These are phyloP conservation scores for Dicycla oo DNA, from an alignment of 2,888 invertebrate genomes.

Conservation along the genomic window DNA sequence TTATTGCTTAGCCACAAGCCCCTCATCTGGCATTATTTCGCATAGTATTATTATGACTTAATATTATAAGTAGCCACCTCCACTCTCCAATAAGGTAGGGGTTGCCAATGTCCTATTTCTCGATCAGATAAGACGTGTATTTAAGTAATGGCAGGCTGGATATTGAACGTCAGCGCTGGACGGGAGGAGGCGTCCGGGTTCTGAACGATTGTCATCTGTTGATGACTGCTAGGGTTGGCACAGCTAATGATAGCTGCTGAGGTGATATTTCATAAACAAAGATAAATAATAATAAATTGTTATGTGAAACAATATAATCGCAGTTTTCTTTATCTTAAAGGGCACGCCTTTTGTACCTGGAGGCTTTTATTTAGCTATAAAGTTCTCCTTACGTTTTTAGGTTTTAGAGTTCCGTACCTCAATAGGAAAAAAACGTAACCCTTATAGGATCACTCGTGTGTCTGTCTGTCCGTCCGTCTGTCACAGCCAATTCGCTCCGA, in stretches of 20 bases:
- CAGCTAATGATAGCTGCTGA: neutral
- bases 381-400: too few relatives aligned
- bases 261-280: neutral
- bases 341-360: too few relatives aligned
- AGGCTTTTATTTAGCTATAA: too few relatives aligned
- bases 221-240: slow-evolving; percentile 82
- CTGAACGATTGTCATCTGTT: slow-evolving; percentile 87
- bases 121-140: slow-evolving; percentile 63
- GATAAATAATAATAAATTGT: neutral
- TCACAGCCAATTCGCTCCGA: too few relatives aligned
- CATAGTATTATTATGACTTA: neutral
- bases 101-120: slow-evolving; percentile 61
- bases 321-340: too few relatives aligned
- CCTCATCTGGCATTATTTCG: neutral
- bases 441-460: too few relatives aligned
- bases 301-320: too few relatives aligned
- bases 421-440: too few relatives aligned
- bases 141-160: slow-evolving; percentile 72
- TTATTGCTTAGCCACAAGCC: too few relatives aligned
- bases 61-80: neutral
- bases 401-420: too few relatives aligned
- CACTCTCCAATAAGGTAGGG: slow-evolving; percentile 20
- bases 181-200: slow-evolving; percentile 81
- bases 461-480: too few relatives aligned
- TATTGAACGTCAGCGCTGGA: slow-evolving; percentile 82